Conservation (phyloP, 2,888 invertebrate genomes). For the Clanis bilineata region DNA sequence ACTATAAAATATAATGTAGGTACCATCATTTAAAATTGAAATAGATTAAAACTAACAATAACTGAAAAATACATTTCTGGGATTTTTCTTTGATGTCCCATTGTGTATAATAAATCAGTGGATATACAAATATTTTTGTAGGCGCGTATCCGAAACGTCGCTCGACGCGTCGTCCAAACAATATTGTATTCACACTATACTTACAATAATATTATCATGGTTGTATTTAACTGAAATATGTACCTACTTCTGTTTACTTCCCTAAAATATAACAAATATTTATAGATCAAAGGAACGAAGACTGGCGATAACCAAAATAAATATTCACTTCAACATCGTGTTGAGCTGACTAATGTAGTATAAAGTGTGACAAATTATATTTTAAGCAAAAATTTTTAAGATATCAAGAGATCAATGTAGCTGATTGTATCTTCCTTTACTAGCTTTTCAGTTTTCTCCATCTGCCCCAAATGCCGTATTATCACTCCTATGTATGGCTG, state of each 20-base stretch:
- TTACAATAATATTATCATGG: neutral
- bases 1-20: too few relatives aligned
- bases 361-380: too few relatives aligned
- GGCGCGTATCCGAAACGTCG: neutral
- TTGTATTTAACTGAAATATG: neutral
- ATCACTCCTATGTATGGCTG: too few relatives aligned
- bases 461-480: too few relatives aligned
- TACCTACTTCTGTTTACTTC: neutral
- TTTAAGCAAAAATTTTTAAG: too few relatives aligned
- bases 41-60: neutral
- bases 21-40: neutral
- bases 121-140: conserved; percentile 6
- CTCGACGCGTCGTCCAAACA: neutral
- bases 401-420: too few relatives aligned
- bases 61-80: neutral
- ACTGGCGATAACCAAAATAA: too few relatives aligned
- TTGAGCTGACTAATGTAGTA: too few relatives aligned
- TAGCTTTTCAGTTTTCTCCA: too few relatives aligned
- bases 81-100: conserved; percentile 10
- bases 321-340: too few relatives aligned
- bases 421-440: too few relatives aligned
- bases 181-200: neutral
- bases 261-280: neutral
- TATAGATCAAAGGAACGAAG: too few relatives aligned
- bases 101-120: conserved; percentile 6